A percentile compares a stretch with the other conserved stretches of the same genome.
Evolutionary conservation across 2,797 vertebrate genomes (phyloP).

Genomic region (Gambelia wislizenii): DNA sequence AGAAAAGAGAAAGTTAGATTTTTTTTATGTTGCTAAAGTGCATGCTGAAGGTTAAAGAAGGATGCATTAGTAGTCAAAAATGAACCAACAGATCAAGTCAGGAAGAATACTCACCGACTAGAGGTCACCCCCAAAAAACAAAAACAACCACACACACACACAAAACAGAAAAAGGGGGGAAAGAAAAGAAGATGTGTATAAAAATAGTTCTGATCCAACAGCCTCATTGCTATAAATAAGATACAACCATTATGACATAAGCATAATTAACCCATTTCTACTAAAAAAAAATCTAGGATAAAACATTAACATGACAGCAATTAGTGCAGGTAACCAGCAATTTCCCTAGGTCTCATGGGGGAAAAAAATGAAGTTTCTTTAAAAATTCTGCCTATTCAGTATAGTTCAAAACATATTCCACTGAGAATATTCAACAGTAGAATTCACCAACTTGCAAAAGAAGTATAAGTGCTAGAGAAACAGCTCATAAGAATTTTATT

Average conservation of each 20-base stretch:
- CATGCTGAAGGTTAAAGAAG: slow-evolving; percentile 79
- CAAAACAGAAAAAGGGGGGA: slow-evolving; percentile 69
- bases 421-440: background rate
- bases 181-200: slow-evolving; percentile 76
- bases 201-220: slow-evolving; percentile 75
- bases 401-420: slow-evolving; percentile 34
- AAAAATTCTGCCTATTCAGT: slow-evolving; percentile 38
- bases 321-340: slow-evolving; percentile 63
- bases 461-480: background rate
- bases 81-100: slow-evolving; percentile 72
- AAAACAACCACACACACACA: slow-evolving; percentile 44
- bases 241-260: slow-evolving; percentile 56
- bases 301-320: slow-evolving; percentile 61
- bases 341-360: rapidly evolving
- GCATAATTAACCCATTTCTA: slow-evolving; percentile 54
- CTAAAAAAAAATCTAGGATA: slow-evolving; percentile 38
- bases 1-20: slow-evolving; percentile 74
- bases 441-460: slow-evolving; percentile 41
- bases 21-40: slow-evolving; percentile 75
- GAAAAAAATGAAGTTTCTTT: background rate
- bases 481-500: background rate
- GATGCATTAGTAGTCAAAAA: slow-evolving; percentile 76
- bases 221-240: slow-evolving; percentile 65
- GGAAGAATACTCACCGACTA: slow-evolving; percentile 81
- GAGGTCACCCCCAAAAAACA: slow-evolving; percentile 54